Conservation (phyloP, 2,888 invertebrate species). For the Parelbella ahira region DNA sequence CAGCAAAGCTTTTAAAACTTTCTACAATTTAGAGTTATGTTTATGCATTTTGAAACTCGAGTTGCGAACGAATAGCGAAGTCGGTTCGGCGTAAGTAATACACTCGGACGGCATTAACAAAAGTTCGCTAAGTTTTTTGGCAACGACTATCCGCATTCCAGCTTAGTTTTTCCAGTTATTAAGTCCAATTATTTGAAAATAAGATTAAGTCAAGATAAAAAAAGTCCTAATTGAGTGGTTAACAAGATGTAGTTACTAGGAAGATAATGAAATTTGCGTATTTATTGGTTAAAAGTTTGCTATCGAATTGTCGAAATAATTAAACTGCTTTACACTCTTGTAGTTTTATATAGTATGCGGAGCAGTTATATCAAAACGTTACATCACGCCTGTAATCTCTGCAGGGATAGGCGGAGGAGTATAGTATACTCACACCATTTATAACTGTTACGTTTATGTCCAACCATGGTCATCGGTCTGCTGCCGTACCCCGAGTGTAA, state of each 20-base stretch:
- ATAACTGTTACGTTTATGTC: too few relatives aligned
- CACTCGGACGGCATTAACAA: slow-evolving; percentile 63
- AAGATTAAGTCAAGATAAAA: slow-evolving; percentile 1
- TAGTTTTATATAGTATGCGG: too few relatives aligned
- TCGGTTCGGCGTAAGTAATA: slow-evolving; percentile 55
- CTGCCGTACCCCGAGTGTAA: too few relatives aligned
- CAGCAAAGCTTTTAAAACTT: slow-evolving; percentile 8
- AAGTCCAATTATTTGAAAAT: slow-evolving; percentile 30
- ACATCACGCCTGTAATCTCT: too few relatives aligned
- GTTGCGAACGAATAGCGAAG: slow-evolving; percentile 47
- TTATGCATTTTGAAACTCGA: slow-evolving; percentile 38
- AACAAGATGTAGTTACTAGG: slow-evolving; percentile 2
- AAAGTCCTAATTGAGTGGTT: slow-evolving; percentile 1
- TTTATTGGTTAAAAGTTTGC: too few relatives aligned
- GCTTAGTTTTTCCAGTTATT: slow-evolving; percentile 25
- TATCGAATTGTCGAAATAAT: too few relatives aligned
- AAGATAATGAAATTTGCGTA: too few relatives aligned
- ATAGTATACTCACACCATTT: too few relatives aligned
- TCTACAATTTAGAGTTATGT: slow-evolving; percentile 2
- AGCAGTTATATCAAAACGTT: too few relatives aligned
- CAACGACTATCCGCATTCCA: slow-evolving; percentile 43
- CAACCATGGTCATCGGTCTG: too few relatives aligned
- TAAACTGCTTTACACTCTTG: too few relatives aligned
- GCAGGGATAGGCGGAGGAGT: too few relatives aligned
- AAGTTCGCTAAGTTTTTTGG: slow-evolving; percentile 65